Evolutionary conservation across 92 coral and sea anemone genomes (phyloP).

Genomic region (Parazoanthus swiftii): DNA sequence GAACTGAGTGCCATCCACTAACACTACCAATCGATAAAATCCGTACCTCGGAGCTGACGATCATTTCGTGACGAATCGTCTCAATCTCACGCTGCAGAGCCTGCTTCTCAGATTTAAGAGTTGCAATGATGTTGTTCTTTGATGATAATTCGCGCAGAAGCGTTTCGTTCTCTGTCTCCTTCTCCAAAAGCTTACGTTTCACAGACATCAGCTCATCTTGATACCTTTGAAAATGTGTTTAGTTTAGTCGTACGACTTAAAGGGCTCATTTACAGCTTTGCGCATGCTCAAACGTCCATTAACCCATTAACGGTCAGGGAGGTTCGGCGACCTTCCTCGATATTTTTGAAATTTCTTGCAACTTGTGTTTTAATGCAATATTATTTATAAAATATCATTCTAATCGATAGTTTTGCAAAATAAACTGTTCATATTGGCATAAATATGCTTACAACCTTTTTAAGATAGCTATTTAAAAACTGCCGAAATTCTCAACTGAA

Average conservation of each 20-base stretch:
- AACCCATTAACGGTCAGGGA: no score
- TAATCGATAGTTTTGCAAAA: no score
- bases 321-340: no score
- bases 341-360: no score
- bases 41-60: conserved; percentile 59
- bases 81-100: conserved; percentile 87
- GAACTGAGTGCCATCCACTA: background rate
- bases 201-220: conserved; percentile 83
- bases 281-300: no score
- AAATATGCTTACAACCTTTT: no score
- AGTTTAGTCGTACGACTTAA: background rate
- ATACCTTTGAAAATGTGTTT: conserved; percentile 20
- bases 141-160: conserved; percentile 82
- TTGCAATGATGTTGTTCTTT: conserved; percentile 75
- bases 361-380: no score
- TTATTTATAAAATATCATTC: no score
- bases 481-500: no score
- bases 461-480: no score
- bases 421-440: no score
- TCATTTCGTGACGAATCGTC: conserved; percentile 84
- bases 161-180: conserved; percentile 87
- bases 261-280: background rate
- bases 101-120: conserved; percentile 83
- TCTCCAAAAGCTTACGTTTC: conserved; percentile 73
- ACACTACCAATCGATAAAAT: background rate